Base-by-base conservation (phyloP, 2,113 vertebrate species). In the Tretioscincus oriximinensis region DNA sequence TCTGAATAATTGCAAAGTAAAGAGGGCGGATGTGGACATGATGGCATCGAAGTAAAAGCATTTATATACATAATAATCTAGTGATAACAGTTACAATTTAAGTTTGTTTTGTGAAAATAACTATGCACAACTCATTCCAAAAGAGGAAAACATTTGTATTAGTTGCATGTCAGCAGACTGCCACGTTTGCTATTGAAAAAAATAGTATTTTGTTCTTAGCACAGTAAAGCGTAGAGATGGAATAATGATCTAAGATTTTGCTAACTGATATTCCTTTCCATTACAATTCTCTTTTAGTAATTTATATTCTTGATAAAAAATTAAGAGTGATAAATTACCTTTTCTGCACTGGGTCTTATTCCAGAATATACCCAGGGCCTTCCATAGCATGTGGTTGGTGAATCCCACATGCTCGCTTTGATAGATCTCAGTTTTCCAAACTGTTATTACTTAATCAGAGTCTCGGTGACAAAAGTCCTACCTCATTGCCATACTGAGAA, bases 361-460 rank as follows among this genome's bases (percentile, higher is more conserved):
- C 76, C 45, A 72, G 74, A 73, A 78, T 83, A 81, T 89, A 84
- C 76, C 5, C 87, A 81, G 89, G 86, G 84, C 84, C 26, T 87
- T 87, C 81, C 47, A 67, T 35, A 41, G 35, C 35, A 41, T 41
- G 35, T 41, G 35, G 35, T 41, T 41, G 35, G 35, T 41, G 35
- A 41, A n/a, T n/a, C n/a, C n/a, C n/a, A n/a, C n/a, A n/a, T n/a
- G n/a, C n/a, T n/a, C n/a, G n/a, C n/a, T n/a, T n/a, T 73, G 61
- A 77, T 92, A 87, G 65, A 80, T 92, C 87, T 79, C 83, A 87
- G 86, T 86, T 90, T 92, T 88, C 81, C 73, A 90, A 86, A 87
- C 86, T 87, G 69, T 89, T 91, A 85, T 88, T 85, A 78, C 85
- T 87, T 86, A 86, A 73, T 80, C 89, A n/a, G n/a, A n/a, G n/a